Evolutionary conservation across 1,140 invertebrate genomes (phyloP), one percentile per base, ranked within the genome.

Genomic region (Ostrea edulis): DNA sequence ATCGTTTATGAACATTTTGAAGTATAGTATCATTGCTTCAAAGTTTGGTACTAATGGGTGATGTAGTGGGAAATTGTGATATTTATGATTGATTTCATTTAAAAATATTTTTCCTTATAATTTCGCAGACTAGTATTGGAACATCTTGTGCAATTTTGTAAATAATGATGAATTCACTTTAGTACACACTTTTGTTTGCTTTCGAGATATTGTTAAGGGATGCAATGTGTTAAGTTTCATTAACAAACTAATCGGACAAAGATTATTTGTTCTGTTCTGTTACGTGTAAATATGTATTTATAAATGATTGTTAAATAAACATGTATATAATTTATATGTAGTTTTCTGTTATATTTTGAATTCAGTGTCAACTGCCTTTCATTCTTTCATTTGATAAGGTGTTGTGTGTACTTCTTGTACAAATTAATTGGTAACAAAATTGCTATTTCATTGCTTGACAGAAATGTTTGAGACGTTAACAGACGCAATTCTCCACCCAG

Each of bases 271-370:
- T 77, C 68, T 77, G 68, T 29, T 44, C 29, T 77, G 68, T 77
- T 77, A 77, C 22, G 2, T 77, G 58, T 62, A 62, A n/a, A 77
- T 77, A 77, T 77, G 25, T 29, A 77, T 77, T 77, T 77, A 25
- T 77, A 77, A 77, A 77, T 77, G 14, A 29, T 25, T 77, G 68
- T 77, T 35, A 77, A 77, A 77, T 77, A 77, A 77, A 77, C 22
- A 8, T 77, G 2, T n/a, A 62, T n/a, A 62, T 20, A 62, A 62
- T n/a, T 62, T 20, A 20, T 62, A 0, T 17, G 8, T 0, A 62
- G 55, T 62, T 20, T 62, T 20, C n/a, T 62, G 20, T 44, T 44
- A 44, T 5, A 44, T 44, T 44, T 44, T 44, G 1, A 44, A 44
- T 44, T 44, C 35, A 44, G 35, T 44, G 35, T 44, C 35, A 44